phyloP scores from a whole-genome alignment of 1,140 invertebrate species.

The Meloidogyne chitwoodi region DNA sequence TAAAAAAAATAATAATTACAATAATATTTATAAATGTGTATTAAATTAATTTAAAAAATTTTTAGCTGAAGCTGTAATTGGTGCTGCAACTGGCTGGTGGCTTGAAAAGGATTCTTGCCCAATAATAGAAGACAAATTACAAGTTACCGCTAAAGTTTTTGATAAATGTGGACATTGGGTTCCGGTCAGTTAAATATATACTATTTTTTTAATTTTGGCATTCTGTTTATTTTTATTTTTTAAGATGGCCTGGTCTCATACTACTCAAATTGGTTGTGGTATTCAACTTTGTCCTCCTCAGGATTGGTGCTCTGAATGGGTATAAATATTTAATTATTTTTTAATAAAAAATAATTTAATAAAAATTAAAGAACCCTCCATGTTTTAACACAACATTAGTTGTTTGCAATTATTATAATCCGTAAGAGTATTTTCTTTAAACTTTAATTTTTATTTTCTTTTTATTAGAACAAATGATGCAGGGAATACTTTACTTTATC shows the following conservation, averaged over 20 bases:
- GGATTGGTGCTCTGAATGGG: background rate
- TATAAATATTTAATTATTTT: background rate
- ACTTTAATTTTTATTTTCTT: background rate
- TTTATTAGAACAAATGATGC: background rate
- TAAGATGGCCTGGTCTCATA: slow-evolving; percentile 2
- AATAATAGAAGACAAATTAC: background rate
- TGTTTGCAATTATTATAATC: background rate
- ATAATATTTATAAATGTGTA: no score
- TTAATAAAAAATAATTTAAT: background rate
- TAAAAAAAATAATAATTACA: no score
- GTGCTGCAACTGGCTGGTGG: background rate
- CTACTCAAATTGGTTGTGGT: background rate
- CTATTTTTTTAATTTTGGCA: background rate
- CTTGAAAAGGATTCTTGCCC: background rate
- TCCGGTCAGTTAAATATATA: background rate
- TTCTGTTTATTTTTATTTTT: background rate
- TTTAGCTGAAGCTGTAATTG: background rate
- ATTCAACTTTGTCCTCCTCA: background rate
- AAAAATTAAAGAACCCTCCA: background rate
- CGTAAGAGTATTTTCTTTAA: background rate
- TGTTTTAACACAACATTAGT: background rate
- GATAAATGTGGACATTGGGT: background rate
- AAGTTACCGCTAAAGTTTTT: background rate
- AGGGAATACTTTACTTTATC: background rate
- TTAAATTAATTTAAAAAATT: background rate